These are phyloP conservation scores for Orycteropus afer DNA, from an alignment of 2,113 vertebrate species.

Conservation along the genomic window DNA sequence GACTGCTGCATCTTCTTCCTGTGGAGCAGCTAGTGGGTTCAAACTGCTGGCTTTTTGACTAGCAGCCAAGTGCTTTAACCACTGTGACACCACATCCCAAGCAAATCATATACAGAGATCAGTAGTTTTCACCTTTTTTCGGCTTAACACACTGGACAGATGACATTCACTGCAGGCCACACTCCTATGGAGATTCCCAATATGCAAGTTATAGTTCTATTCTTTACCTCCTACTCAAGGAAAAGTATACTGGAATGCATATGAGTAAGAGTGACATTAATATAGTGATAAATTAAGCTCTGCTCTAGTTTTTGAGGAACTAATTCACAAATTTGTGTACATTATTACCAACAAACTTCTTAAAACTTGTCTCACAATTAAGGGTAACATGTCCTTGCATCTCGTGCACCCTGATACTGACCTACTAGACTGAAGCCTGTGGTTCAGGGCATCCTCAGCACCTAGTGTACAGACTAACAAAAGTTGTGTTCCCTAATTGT, in stretches of 20 bases:
- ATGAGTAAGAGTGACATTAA: neutral
- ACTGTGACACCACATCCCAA: neutral
- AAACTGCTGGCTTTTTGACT: too few relatives aligned
- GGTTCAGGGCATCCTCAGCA: neutral
- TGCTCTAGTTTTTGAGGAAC: neutral
- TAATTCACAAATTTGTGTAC: neutral
- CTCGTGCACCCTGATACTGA: neutral
- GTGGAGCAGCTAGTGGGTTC: too few relatives aligned
- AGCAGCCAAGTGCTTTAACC: neutral
- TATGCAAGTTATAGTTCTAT: neutral
- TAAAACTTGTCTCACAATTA: conserved; percentile 8
- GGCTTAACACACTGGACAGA: neutral
- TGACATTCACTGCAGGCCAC: neutral
- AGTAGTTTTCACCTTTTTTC: neutral
- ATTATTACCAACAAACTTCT: conserved; percentile 12
- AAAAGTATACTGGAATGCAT: neutral
- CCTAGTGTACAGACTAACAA: neutral
- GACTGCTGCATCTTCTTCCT: too few relatives aligned
- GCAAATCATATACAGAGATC: neutral
- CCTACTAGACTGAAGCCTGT: neutral
- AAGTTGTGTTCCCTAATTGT: neutral
- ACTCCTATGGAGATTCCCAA: neutral
- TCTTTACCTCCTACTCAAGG: neutral
- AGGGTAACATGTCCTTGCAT: neutral
- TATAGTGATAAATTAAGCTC: neutral